Percentiles rank a stretch among this genome's conserved stretches.
Evolutionary conservation across 2,888 invertebrate species (phyloP).

Genomic region (Mythimna albipuncta): DNA sequence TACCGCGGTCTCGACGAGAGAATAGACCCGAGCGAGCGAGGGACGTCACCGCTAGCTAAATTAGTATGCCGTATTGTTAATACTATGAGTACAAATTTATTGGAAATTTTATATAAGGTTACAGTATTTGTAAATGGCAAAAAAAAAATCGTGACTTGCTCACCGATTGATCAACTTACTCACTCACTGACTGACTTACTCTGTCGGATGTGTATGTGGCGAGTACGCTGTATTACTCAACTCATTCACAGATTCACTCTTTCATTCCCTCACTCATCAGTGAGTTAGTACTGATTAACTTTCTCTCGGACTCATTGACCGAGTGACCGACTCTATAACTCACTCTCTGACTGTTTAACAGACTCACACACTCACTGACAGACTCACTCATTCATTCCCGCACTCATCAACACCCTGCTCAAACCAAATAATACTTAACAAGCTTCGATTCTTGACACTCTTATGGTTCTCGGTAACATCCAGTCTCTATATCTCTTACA

Average conservation of each 20-base stretch:
- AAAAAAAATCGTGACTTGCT: not conserved
- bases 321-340: not conserved
- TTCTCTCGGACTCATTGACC: not conserved
- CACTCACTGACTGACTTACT: not conserved
- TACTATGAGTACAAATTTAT: not conserved
- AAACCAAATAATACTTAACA: too few species aligned
- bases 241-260: too few species aligned
- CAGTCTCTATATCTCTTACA: too few species aligned
- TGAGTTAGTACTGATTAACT: too few species aligned
- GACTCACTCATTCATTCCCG: not conserved
- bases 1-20: conserved; percentile 94
- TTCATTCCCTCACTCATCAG: too few species aligned
- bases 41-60: conserved; percentile 82
- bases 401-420: not conserved
- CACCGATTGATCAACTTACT: not conserved
- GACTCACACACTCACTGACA: not conserved
- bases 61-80: conserved; percentile 62
- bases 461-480: too few species aligned
- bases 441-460: too few species aligned
- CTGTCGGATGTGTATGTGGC: too few species aligned
- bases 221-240: too few species aligned
- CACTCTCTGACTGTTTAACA: too few species aligned
- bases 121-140: too few species aligned
- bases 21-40: conserved; percentile 70
- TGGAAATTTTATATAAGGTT: not conserved